Evolutionary conservation across 2,888 invertebrate species (phyloP).

Genomic region (Aromia moschata): DNA sequence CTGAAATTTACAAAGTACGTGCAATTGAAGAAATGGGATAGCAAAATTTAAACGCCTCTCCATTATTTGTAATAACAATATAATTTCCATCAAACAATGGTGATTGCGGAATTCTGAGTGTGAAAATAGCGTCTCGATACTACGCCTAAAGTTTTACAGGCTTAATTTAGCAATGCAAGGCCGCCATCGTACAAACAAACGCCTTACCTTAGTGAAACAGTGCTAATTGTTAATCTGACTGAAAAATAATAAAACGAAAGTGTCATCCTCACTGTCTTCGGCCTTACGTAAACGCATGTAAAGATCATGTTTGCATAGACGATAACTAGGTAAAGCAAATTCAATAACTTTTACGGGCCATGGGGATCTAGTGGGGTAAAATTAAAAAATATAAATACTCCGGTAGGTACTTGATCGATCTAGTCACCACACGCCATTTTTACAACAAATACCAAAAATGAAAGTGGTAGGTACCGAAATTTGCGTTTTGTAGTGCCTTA

Average conservation of each 20-base stretch:
- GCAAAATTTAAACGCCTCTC: too few species aligned
- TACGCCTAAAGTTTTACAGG: too few species aligned
- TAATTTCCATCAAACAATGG: too few species aligned
- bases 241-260: conserved; percentile 4
- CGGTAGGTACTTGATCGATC: neutral
- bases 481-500: neutral
- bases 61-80: too few species aligned
- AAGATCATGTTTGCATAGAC: neutral
- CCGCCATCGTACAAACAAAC: neutral
- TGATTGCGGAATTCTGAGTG: too few species aligned
- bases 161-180: neutral
- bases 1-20: too few species aligned
- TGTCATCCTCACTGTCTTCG: neutral
- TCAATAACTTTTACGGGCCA: neutral
- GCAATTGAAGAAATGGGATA: too few species aligned
- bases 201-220: neutral
- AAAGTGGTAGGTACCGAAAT: conserved; percentile 4
- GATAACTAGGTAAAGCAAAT: neutral
- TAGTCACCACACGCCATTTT: neutral
- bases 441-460: neutral
- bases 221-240: conserved; percentile 8
- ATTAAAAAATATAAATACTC: conserved; percentile 5
- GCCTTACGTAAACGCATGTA: neutral
- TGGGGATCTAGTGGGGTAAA: neutral
- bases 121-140: too few species aligned